These are phyloP conservation scores for Perizoma affinitatum DNA, from an alignment of 2,888 invertebrate genomes.

Conservation along the genomic window DNA sequence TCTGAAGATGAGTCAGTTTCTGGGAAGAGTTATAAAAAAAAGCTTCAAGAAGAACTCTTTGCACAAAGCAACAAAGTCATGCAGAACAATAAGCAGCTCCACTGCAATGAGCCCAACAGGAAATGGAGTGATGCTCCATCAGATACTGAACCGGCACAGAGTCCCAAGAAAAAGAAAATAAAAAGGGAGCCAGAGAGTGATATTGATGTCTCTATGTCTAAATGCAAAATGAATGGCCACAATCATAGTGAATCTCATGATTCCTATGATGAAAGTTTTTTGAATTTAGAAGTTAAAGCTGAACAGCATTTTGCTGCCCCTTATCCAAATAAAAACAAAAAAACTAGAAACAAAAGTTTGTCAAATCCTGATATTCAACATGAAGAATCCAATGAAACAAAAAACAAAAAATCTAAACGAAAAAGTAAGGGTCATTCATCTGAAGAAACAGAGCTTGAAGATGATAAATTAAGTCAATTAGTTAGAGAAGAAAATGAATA, in stretches of 20 bases:
- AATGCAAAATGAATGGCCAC: conserved; percentile 42
- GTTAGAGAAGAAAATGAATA: conserved; percentile 26
- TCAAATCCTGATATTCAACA: conserved; percentile 35
- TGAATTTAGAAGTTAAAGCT: conserved; percentile 56
- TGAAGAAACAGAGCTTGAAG: conserved; percentile 27
- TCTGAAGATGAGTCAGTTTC: conserved; percentile 34
- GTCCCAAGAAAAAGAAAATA: conserved; percentile 42
- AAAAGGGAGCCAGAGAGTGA: conserved; percentile 60
- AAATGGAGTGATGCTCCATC: conserved; percentile 34
- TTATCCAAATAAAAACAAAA: conserved; percentile 30
- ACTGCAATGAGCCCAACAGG: conserved; percentile 21
- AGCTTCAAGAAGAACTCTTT: conserved; percentile 28
- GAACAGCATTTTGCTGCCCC: conserved; percentile 42
- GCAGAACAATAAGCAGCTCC: background rate
- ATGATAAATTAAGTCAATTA: conserved; percentile 14
- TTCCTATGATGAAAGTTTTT: conserved; percentile 44
- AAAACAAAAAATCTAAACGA: background rate
- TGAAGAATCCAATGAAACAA: conserved; percentile 6
- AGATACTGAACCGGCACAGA: conserved; percentile 20
- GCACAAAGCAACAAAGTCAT: background rate
- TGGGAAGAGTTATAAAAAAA: conserved; percentile 31
- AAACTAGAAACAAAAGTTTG: conserved; percentile 43
- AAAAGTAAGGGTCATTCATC: conserved; percentile 26
- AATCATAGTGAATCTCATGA: conserved; percentile 11
- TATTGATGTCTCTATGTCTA: conserved; percentile 36